Evolutionary conservation across 2,888 invertebrate genomes (phyloP), one percentile per base, ranked within the genome.

Genomic region (Apodemia duryi): DNA sequence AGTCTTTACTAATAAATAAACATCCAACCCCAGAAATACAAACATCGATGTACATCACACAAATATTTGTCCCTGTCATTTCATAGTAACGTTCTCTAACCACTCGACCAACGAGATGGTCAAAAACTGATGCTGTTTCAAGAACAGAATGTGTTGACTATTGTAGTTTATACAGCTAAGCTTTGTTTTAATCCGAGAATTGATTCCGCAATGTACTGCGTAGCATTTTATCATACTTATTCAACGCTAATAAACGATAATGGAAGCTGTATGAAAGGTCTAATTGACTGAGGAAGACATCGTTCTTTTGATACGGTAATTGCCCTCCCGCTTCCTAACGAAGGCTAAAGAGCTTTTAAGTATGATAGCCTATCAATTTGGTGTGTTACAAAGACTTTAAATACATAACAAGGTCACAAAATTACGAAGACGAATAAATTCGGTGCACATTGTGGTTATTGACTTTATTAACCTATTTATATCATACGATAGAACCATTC

Each of bases 1-100:
- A 21, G 21, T 21, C 21, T 21, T 21, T 21, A n/a, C n/a, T n/a
- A n/a, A n/a, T n/a, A n/a, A n/a, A 21, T 21, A 21, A 21, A 21
- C 21, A 21, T 21, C 21, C 21, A 21, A 21, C 21, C 21, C 21
- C 21, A 21, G 21, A 21, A 21, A 21, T 21, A 21, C 21, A 21
- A 21, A 21, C 21, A 21, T 21, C 21, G 21, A 21, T 21, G 21
- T 21, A 21, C 21, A 21, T 21, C 21, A 21, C 21, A 21, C 21
- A 21, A 21, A 21, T 21, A 21, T 21, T 21, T 21, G 21, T 21
- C 21, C 21, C 21, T 21, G 21, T 21, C 21, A 21, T 4, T 32
- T 32, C 4, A 4, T 3, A 32, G 32, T 3, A 1, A 3, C 0
- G 1, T 3, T 32, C 32, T 0, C 2, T 4, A 3, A 4, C 32